phyloP scores from a whole-genome alignment of 2,797 vertebrate genomes.

The Rhodeus uyekii region DNA sequence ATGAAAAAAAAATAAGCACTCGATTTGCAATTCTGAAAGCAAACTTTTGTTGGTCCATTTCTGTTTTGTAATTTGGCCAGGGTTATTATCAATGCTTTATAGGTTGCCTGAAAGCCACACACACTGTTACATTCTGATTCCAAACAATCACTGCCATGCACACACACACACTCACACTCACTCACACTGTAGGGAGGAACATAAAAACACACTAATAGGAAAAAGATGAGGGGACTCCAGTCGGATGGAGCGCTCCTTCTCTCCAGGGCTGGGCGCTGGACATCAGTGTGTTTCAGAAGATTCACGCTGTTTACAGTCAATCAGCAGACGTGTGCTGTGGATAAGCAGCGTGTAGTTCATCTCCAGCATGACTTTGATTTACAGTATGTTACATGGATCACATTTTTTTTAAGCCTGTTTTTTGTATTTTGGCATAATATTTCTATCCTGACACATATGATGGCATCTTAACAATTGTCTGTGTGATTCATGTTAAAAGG shows the following conservation, averaged over 20 bases:
- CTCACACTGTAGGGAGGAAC: constrained; percentile 59
- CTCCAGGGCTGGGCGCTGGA: constrained; percentile 51
- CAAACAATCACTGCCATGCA: constrained; percentile 69
- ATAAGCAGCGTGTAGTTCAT: constrained; percentile 4
- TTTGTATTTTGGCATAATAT: no score
- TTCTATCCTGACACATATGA: no score
- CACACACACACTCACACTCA: constrained; percentile 64
- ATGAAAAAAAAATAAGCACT: constrained; percentile 45
- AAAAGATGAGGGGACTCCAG: constrained; percentile 74
- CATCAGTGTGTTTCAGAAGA: constrained; percentile 55
- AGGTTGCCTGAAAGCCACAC: constrained; percentile 48
- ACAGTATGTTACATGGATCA: background rate
- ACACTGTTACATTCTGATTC: constrained; percentile 37
- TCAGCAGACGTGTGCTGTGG: constrained; percentile 51
- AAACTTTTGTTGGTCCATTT: constrained; percentile 44
- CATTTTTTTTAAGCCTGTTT: background rate
- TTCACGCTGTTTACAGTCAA: constrained; percentile 46
- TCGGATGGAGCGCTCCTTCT: constrained; percentile 46
- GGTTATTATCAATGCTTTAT: constrained; percentile 49
- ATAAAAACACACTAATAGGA: constrained; percentile 74
- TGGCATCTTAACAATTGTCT: no score
- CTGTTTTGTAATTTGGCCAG: constrained; percentile 49
- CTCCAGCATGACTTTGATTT: constrained; percentile 45
- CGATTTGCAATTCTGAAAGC: constrained; percentile 36
- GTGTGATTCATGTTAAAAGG: no score